Conservation (phyloP, 2,888 invertebrate genomes). For the Drosophila falleni region DNA sequence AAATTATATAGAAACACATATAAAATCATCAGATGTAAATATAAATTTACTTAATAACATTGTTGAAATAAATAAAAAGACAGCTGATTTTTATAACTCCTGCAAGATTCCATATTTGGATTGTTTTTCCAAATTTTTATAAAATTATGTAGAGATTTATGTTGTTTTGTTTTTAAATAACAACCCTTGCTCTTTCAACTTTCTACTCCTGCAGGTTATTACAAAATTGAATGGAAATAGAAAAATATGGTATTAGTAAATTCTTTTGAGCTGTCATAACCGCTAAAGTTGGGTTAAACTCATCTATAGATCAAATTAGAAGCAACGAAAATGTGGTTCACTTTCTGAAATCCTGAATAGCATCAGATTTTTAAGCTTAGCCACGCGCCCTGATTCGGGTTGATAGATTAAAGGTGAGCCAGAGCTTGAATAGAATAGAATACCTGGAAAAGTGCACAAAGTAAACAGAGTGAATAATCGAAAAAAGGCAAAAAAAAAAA, state of each 20-base stretch:
- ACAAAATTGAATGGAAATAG: background rate
- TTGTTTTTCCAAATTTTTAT: too few relatives aligned
- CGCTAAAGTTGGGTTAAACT: constrained; percentile 6
- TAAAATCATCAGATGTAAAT: too few relatives aligned
- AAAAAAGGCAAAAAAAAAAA: constrained; percentile 8
- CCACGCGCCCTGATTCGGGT: constrained; percentile 21
- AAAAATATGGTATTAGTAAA: constrained; percentile 10
- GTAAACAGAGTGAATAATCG: constrained; percentile 8
- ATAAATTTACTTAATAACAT: too few relatives aligned
- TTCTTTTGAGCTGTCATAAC: constrained; percentile 19
- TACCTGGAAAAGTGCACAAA: constrained; percentile 27
- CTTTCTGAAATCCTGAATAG: constrained; percentile 19
- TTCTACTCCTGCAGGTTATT: constrained; percentile 1
- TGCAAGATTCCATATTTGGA: too few relatives aligned
- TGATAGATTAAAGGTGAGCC: constrained; percentile 44
- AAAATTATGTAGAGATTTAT: too few relatives aligned
- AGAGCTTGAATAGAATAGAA: constrained; percentile 16
- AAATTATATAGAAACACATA: too few relatives aligned
- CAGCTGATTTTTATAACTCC: too few relatives aligned
- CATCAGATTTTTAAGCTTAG: constrained; percentile 22
- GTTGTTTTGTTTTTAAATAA: background rate
- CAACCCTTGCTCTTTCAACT: background rate
- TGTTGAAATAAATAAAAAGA: too few relatives aligned
- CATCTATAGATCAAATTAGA: constrained; percentile 10
- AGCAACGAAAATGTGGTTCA: constrained; percentile 2